Percentiles rank a stretch among this genome's conserved stretches.
These are phyloP conservation scores for Chalcosyrphus nemorum DNA, from an alignment of 2,888 invertebrate genomes.

Conservation along the genomic window DNA sequence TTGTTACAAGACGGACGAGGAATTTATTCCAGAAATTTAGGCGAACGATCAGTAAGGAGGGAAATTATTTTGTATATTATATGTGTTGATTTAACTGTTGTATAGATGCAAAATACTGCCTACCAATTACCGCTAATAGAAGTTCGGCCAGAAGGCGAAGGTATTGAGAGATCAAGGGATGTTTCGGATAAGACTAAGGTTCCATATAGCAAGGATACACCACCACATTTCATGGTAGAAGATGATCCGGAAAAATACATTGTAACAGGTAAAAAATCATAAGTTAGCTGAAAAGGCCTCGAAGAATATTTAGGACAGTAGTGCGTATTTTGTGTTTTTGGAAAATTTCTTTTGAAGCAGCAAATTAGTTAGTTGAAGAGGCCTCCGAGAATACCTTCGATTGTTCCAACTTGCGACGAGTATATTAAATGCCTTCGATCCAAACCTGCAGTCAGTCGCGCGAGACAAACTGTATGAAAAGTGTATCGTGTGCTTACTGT, in stretches of 20 bases:
- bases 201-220: slow-evolving; percentile 78
- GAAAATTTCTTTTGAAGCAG: not conserved
- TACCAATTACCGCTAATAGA: slow-evolving; percentile 87
- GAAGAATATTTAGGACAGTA: no score
- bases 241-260: slow-evolving; percentile 79
- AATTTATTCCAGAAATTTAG: slow-evolving; percentile 76
- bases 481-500: no score
- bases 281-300: no score
- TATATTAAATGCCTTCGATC: no score
- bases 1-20: slow-evolving; percentile 77
- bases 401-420: no score
- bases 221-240: slow-evolving; percentile 80
- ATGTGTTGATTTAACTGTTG: slow-evolving; percentile 50
- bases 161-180: slow-evolving; percentile 85
- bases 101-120: slow-evolving; percentile 86
- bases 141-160: slow-evolving; percentile 87
- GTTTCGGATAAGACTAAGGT: slow-evolving; percentile 82
- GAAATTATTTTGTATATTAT: not conserved
- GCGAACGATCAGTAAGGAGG: slow-evolving; percentile 77
- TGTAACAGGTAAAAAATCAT: slow-evolving; percentile 77
- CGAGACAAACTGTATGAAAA: no score
- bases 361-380: no score
- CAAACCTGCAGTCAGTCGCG: no score
- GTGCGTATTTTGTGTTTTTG: no score
- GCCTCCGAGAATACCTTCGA: no score